Base-by-base conservation (phyloP, 2,888 invertebrate species). In the Drosophila buzzatii region DNA sequence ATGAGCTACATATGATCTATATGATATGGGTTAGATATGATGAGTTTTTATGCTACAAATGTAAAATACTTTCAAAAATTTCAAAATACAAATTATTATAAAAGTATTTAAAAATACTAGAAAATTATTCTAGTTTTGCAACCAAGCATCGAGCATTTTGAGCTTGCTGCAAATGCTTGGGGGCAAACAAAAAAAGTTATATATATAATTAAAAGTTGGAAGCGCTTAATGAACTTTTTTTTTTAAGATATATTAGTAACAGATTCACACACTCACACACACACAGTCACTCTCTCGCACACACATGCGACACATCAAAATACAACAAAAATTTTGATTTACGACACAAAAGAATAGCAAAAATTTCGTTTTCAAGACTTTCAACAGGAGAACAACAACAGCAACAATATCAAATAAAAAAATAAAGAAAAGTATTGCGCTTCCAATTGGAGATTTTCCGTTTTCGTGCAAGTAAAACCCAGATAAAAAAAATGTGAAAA, bases 301-400 rank as follows among this genome's bases (percentile, higher is more conserved):
- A 59, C 67, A 73, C 87, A 91, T 91, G 91, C 91, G 73, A 85
- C 87, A 90, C 79, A 71, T 78, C 90, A 91, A 91, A 91, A 91
- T 87, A 85, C 90, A 90, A 90, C 91, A 85, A 70, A 85, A 65
- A 6, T 5, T 71, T 52, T 70, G 76, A 81, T 81, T 86, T 82
- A 88, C 86, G 86, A 73, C 82, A 86, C 76, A 68, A 63, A 68
- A 66, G 37, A 66, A 61, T 62, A 73, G 66, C 44, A 58, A 67
- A 73, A 73, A 69, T 64, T 64, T 65, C 37, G 64, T 53, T 71
- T 57, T 52, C 61, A 69, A 77, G 57, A 73, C 55, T 72, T 72
- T 67, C 45, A 42, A 49, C 62, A 65, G 61, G 16, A 47, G 70
- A 63, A 47, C 65, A 61, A 64, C 35, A 60, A 57, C 16, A 33